Evolutionary conservation across 2,113 vertebrate genomes (phyloP), one percentile per base, ranked within the genome.

Genomic region (Tetrax tetrax): DNA sequence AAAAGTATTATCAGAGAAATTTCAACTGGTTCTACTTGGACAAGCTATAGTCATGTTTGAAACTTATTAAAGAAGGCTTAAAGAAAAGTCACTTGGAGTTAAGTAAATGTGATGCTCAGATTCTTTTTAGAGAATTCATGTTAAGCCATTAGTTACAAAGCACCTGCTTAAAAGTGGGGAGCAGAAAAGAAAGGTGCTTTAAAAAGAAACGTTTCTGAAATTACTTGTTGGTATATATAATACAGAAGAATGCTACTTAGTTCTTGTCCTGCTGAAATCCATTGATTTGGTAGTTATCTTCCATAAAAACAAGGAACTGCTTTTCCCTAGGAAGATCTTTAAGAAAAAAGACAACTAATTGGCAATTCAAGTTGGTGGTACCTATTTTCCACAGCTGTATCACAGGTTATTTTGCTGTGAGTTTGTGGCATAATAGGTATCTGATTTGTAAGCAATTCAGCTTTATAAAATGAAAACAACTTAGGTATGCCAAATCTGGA

Each of bases 391-490:
- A 59, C 50, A 87, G 48, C n/a, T 78, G 6, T 64, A 45, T 83
- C 61, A 15, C 77, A 81, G 45, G 43, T 35, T 82, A 45, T 53
- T 86, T 33, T 77, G n/a, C 88, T 92, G 35, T 45, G 57, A 78
- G 48, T 66, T 86, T 85, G 65, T 90, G 70, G 41, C 53, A 21
- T 54, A 54, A 87, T 41, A 78, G 57, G 18, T 37, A 50, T 72
- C 61, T 74, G 78, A 83, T 91, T 64, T 88, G 53, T 86, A 69
- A 92, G 78, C 56, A 83, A 21, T 74, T 91, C 51, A 56, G 4
- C 57, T 88, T 70, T 82, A 75, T 65, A 60, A 94, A 96, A 87
- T 72, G 41, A 91, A 75, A 90, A 54, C 57, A 94, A 51, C 37
- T 80, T 80, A 57, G 35, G 76, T 86, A 38, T 90, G 78, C 76